Base-by-base conservation (phyloP, 2,113 vertebrate genomes). In the Abramis brama region DNA sequence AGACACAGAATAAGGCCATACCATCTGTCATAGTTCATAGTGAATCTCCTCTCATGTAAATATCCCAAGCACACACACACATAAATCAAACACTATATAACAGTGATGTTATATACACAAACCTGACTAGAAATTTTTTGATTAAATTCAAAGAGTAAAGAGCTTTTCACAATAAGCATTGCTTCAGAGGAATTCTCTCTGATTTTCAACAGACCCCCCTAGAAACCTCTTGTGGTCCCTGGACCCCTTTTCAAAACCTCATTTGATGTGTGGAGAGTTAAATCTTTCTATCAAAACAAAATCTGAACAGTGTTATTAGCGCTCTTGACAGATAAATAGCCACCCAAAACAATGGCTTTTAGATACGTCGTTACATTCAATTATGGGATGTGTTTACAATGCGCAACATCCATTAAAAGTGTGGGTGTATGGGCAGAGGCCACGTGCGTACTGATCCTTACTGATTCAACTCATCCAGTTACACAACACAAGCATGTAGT, bases 11-110 rank as follows among this genome's bases (percentile, higher is more conserved):
- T 78, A 86, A 73, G 73, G 64, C 74, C 19, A 57, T 59, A 83
- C 87, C 84, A 88, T 88, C 87, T 88, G 84, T 74, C 75, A 62
- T 80, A 73, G 21, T 68, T 64, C 82, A 76, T 52, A 83, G 84
- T 71, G 74, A 83, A 55, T 55, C 19, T 66, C 68, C 70, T 43
- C 39, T 36, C 62, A 39, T 79, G 64, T 79, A 83, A 88, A 88
- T 83, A 88, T 86, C 39, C 45, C 47, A 45, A 27, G 13, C 68
- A 8, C 68, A 36, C 30, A 59, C 27, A 50, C 62, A 83, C 21
- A 52, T 21, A 68, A 30, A 30, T 30, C 27, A 66, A 30, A 66
- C 62, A 66, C 27, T 33, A 30, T 17, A 71, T 19, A 23, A 23
- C 70, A 73, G 19, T 73, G 10, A 45, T 45, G 5, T 43, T 73